Conservation (phyloP, 2,888 invertebrate genomes). For the Polydrusus tereticollis region DNA sequence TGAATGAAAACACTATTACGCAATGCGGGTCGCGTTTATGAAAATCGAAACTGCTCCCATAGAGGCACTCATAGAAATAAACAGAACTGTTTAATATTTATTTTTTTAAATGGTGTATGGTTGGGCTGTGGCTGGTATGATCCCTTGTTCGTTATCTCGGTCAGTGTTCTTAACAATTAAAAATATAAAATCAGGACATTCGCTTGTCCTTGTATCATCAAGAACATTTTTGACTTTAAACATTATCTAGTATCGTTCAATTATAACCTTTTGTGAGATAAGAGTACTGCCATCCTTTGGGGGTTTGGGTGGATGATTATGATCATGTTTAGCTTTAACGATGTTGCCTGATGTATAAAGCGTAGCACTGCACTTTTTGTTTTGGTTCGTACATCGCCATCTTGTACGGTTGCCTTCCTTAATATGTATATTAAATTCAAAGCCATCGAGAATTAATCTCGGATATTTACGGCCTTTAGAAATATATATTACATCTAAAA, state of each 20-base stretch:
- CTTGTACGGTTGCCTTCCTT: slow-evolving; percentile 50
- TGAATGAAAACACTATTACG: no score
- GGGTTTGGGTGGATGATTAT: slow-evolving; percentile 53
- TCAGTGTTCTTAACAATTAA: no score
- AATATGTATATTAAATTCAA: slow-evolving; percentile 53
- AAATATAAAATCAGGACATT: no score
- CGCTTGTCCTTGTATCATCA: background rate
- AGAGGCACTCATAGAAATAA: no score
- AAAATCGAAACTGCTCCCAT: no score
- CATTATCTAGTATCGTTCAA: slow-evolving; percentile 19
- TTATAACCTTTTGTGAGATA: slow-evolving; percentile 46
- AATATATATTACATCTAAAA: slow-evolving; percentile 54
- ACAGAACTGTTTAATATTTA: no score
- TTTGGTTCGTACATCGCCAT: slow-evolving; percentile 54
- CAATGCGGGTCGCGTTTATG: no score
- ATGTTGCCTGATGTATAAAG: slow-evolving; percentile 52
- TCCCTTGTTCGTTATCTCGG: no score
- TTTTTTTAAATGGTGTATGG: no score
- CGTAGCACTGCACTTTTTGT: slow-evolving; percentile 52
- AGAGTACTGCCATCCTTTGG: slow-evolving; percentile 20
- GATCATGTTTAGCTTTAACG: slow-evolving; percentile 50
- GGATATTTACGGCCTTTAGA: slow-evolving; percentile 55
- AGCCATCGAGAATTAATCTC: slow-evolving; percentile 53
- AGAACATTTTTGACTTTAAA: background rate
- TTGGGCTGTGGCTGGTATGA: no score